A percentile compares a stretch with the other conserved stretches of the same genome.
These are phyloP conservation scores for Embiotoca jacksoni DNA, from an alignment of 2,113 vertebrate species.

Conservation along the genomic window DNA sequence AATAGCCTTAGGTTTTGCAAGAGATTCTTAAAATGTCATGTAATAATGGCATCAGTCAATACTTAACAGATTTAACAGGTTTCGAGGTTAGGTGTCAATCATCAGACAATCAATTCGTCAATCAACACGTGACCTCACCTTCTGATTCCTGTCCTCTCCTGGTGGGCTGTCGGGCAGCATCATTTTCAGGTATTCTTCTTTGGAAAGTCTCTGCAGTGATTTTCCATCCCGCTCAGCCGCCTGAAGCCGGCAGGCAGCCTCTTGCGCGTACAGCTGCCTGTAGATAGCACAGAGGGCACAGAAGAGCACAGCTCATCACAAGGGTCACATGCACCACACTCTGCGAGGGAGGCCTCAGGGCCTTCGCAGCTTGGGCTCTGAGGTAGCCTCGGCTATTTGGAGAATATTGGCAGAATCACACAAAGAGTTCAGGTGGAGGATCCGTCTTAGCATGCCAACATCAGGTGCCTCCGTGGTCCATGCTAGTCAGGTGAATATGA, in stretches of 20 bases:
- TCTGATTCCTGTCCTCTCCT: conserved; percentile 88
- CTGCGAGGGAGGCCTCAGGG: conserved; percentile 28
- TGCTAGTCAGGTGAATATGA: conserved; percentile 44
- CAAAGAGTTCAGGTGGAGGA: conserved; percentile 33
- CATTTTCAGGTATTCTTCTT: conserved; percentile 93
- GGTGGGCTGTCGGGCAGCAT: conserved; percentile 89
- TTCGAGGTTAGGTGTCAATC: background rate
- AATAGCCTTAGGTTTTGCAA: background rate
- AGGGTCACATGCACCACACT: conserved; percentile 5
- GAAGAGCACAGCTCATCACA: conserved; percentile 57
- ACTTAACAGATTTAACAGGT: conserved; percentile 25
- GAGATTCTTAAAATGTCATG: conserved; percentile 8
- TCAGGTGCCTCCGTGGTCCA: conserved; percentile 37
- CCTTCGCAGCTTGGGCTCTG: conserved; percentile 39
- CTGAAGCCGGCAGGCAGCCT: conserved; percentile 84
- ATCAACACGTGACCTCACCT: conserved; percentile 83
- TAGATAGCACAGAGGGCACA: conserved; percentile 68
- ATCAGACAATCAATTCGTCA: background rate
- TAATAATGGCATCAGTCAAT: background rate
- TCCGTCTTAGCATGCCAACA: conserved; percentile 57
- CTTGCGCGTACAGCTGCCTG: conserved; percentile 88
- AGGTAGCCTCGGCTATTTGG: conserved; percentile 45
- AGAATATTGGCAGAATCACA: conserved; percentile 49
- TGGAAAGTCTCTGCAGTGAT: conserved; percentile 88
- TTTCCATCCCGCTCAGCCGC: conserved; percentile 81